Evolutionary conservation across 2,113 vertebrate genomes (phyloP).

Genomic region (Callionymus lyra): DNA sequence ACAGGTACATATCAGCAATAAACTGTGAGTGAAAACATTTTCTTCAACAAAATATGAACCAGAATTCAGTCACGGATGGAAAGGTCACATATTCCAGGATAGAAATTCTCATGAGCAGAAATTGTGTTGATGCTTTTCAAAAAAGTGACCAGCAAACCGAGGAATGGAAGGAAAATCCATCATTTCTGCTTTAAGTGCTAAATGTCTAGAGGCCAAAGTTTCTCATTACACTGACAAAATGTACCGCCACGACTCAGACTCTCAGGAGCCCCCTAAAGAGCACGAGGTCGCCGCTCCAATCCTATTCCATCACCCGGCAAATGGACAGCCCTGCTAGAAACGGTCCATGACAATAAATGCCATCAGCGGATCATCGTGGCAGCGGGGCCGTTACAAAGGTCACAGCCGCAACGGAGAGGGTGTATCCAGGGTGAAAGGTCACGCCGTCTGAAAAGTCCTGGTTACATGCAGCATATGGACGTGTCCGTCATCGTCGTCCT

Average conservation of each 20-base stretch:
- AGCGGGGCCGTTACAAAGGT: conserved; percentile 37
- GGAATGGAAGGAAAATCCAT: conserved; percentile 6
- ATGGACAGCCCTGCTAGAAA: conserved; percentile 45
- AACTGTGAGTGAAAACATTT: too few species aligned
- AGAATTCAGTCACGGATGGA: too few species aligned
- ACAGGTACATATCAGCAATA: too few species aligned
- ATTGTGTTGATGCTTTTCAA: conserved; percentile 2
- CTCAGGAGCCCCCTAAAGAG: conserved; percentile 34
- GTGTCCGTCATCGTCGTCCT: conserved; percentile 17
- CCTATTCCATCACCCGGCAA: conserved; percentile 44
- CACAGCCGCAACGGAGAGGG: conserved; percentile 32
- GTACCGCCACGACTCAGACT: conserved; percentile 33
- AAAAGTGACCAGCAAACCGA: conserved; percentile 5
- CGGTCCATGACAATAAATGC: conserved; percentile 50
- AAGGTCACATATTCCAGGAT: too few species aligned
- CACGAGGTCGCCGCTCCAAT: conserved; percentile 35
- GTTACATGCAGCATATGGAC: conserved; percentile 31
- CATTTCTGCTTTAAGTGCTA: conserved; percentile 16
- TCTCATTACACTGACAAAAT: conserved; percentile 37
- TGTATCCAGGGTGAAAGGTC: conserved; percentile 38
- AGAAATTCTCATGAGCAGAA: too few species aligned
- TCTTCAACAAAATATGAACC: too few species aligned
- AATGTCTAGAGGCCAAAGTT: conserved; percentile 24
- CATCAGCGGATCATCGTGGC: conserved; percentile 35
- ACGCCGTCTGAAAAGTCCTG: conserved; percentile 9